Base-by-base conservation (phyloP, 2,888 invertebrate genomes). In the Anorthoa munda region DNA sequence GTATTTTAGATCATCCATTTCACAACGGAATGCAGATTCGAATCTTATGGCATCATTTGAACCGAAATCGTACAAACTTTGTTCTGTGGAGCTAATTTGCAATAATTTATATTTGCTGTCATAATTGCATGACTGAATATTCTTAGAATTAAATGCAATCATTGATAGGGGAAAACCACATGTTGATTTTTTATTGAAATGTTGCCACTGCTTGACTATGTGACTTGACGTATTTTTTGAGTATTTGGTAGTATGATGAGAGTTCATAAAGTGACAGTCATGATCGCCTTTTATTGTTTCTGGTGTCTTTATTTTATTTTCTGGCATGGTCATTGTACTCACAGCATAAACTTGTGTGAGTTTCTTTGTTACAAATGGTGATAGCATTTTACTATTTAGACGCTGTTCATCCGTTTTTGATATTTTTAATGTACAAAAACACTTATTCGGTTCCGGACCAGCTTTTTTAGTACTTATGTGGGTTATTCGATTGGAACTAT, bases 21-120 rank as follows among this genome's bases (percentile, higher is more conserved):
- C 31, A 53, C 60, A 72, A 51, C 58, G 71, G 18, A 79, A 75
- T 75, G 72, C 65, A 18, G 85, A 84, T 72, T 81, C 51, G 59
- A 84, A 61, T 56, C 50, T 46, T 9, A 83, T 1, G 3, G 58
- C 63, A 61, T 73, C 48, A 63, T 75, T 72, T 50, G 77, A 70
- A 39, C 51, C 21, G 45, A 72, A 39, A 58, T 53, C 23, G 59
- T 48, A 45, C 50, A 67, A 51, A 53, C 23, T 74, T 65, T 61
- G 48, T 55, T 66, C 21, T 50, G 21, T 60, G 4, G 82, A 46
- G 15, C n/a, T 59, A 21, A 66, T 64, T 48, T 70, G 64, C 21
- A 75, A 70, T 50, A 60, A 64, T 23, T 67, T 64, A 39, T 46
- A 60, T 64, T 75, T 66, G 18, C 60, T 81, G 66, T 70, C 50